Percentiles rank a stretch among this genome's conserved stretches.
These are phyloP conservation scores for Cyrtodaria siliqua DNA, from an alignment of 2,888 invertebrate genomes.

Conservation along the genomic window DNA sequence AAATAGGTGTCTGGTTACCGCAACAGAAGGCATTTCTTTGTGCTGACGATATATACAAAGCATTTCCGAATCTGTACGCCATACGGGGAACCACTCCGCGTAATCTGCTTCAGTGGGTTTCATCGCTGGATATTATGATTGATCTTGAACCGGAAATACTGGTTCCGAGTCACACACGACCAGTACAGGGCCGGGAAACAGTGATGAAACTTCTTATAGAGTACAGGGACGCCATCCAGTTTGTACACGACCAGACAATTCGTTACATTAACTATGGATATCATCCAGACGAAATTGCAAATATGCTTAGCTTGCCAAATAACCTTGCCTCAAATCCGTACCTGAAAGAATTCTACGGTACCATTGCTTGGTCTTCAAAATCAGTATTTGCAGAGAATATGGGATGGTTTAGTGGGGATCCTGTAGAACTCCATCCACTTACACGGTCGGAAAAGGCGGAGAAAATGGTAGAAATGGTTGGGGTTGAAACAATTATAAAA, in stretches of 20 bases:
- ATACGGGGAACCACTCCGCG: slow-evolving; percentile 79
- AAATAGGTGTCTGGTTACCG: slow-evolving; percentile 81
- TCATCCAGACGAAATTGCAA: slow-evolving; percentile 79
- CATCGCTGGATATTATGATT: slow-evolving; percentile 79
- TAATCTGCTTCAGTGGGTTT: slow-evolving; percentile 74
- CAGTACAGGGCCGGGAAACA: slow-evolving; percentile 68
- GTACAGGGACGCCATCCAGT: slow-evolving; percentile 81
- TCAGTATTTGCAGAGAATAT: slow-evolving; percentile 70
- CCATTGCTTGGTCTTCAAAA: slow-evolving; percentile 78
- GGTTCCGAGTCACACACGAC: slow-evolving; percentile 80
- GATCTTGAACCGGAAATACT: slow-evolving; percentile 73
- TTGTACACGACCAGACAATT: slow-evolving; percentile 81
- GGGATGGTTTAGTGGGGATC: slow-evolving; percentile 77
- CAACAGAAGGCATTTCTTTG: slow-evolving; percentile 73
- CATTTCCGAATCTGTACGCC: slow-evolving; percentile 83
- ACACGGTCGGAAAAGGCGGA: slow-evolving; percentile 67
- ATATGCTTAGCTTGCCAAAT: slow-evolving; percentile 71
- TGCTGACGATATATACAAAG: slow-evolving; percentile 80
- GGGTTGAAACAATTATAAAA: slow-evolving; percentile 51
- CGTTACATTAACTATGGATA: slow-evolving; percentile 79
- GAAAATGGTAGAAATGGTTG: slow-evolving; percentile 69
- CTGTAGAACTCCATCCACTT: slow-evolving; percentile 72
- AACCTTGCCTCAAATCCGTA: slow-evolving; percentile 70
- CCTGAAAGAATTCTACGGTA: slow-evolving; percentile 81
- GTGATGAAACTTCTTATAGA: slow-evolving; percentile 63